Evolutionary conservation across 2,888 invertebrate species (phyloP).

Genomic region (Cremastinae sp.): DNA sequence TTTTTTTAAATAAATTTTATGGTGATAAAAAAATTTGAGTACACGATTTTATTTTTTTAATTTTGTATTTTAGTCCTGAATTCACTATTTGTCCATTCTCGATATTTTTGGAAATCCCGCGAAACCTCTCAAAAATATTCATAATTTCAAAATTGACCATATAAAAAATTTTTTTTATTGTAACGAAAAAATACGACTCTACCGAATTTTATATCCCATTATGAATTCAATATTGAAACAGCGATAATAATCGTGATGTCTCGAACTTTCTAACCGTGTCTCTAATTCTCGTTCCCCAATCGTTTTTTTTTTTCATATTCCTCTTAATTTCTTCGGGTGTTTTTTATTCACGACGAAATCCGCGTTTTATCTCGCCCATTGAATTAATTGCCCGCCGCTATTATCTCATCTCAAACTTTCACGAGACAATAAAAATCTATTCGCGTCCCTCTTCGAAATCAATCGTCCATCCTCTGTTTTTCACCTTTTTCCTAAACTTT

Average conservation of each 20-base stretch:
- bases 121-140: no score
- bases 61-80: constrained; percentile 2
- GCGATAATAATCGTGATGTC: neutral
- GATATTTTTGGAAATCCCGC: no score
- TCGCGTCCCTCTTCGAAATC: constrained; percentile 15
- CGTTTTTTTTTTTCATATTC: no score
- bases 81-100: no score
- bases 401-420: constrained; percentile 41
- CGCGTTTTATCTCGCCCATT: constrained; percentile 19
- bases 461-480: neutral
- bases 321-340: no score
- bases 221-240: neutral
- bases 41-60: neutral
- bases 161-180: no score
- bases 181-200: neutral
- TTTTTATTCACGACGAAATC: constrained; percentile 5
- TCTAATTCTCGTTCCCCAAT: constrained; percentile 14
- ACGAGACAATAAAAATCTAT: constrained; percentile 25
- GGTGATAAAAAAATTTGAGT: neutral
- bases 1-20: neutral
- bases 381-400: constrained; percentile 28
- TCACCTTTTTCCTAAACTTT: no score
- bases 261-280: constrained; percentile 33
- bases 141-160: no score
- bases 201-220: neutral